phyloP scores from a whole-genome alignment of 2,113 vertebrate genomes.

The Odontophorus gujanensis region DNA sequence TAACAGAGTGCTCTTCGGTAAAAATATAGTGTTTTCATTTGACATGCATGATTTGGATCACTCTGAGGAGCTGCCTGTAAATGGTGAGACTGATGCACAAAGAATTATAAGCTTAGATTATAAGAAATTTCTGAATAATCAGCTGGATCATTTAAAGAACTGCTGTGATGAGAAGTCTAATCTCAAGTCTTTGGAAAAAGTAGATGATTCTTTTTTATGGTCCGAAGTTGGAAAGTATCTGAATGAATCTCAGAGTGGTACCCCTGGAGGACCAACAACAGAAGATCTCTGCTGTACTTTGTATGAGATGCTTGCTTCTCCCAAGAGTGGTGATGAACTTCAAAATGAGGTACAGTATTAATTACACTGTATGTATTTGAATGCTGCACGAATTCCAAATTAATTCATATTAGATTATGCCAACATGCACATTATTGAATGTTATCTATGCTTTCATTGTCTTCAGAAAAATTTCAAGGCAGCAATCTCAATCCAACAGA shows the following conservation, averaged over 20 bases:
- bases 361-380: not conserved
- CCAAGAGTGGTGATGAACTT: conserved; percentile 92
- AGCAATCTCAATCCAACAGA: not conserved
- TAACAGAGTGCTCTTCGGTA: conserved; percentile 81
- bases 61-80: conserved; percentile 82
- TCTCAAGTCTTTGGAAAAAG: conserved; percentile 68
- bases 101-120: conserved; percentile 86
- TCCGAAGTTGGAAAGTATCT: conserved; percentile 92
- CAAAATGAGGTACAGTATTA: conserved; percentile 89
- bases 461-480: not conserved
- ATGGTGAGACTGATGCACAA: conserved; percentile 63
- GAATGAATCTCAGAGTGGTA: conserved; percentile 79
- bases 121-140: conserved; percentile 85
- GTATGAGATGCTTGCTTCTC: conserved; percentile 94
- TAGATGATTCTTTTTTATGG: conserved; percentile 83
- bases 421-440: not conserved
- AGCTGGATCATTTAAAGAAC: conserved; percentile 78
- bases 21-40: conserved; percentile 91
- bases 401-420: not conserved
- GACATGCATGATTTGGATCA: conserved; percentile 90
- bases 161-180: conserved; percentile 55
- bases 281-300: conserved; percentile 95
- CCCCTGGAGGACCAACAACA: conserved; percentile 84
- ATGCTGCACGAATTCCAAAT: not conserved
- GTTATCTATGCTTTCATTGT: accelerated